Evolutionary conservation across 2,888 invertebrate species (phyloP), one percentile per base, ranked within the genome.

Genomic region (Nycteola revayana): DNA sequence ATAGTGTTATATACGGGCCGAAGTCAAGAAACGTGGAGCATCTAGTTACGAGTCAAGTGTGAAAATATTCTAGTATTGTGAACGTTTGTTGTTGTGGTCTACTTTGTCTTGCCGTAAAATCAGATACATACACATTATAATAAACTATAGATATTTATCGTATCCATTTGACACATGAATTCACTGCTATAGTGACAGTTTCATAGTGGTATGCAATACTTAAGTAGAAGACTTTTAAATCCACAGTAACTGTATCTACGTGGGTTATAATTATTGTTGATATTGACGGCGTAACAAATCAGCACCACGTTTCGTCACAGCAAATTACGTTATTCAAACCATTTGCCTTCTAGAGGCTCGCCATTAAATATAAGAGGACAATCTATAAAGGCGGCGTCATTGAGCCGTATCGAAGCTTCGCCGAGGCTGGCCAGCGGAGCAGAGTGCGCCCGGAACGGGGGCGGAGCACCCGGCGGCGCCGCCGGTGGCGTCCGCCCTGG

Each of bases 231-330:
- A 34, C 42, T 46, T 34, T 37, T 36, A 35, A 31, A 26, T 39
- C 31, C 34, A 28, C 23, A 36, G 51, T 48, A 51, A 34, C 28
- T 31, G 29, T 33, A 22, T 25, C 2, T 41, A 29, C 32, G 35
- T 38, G 38, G 36, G 27, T 30, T 30, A 21, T 30, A n/a, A 21
- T 21, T 5, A 26, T 35, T 39, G 42, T 57, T 52, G 36, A 25
- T 51, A 44, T 52, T 34, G 29, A 38, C 28, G 58, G 28, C 46
- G 49, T 45, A 45, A 60, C 64, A 75, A 76, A 58, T 49, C 77
- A 53, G 64, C 85, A 85, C 75, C 83, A 87, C 87, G 87, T 87
- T 87, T 73, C 85, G 87, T 61, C 87, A 85, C 80, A 78, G 84
- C 71, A 87, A 85, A 60, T 66, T 86, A 60, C 84, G 85, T 70